Conservation (phyloP, 2,888 invertebrate species). For the Trissolcus japonicus region DNA sequence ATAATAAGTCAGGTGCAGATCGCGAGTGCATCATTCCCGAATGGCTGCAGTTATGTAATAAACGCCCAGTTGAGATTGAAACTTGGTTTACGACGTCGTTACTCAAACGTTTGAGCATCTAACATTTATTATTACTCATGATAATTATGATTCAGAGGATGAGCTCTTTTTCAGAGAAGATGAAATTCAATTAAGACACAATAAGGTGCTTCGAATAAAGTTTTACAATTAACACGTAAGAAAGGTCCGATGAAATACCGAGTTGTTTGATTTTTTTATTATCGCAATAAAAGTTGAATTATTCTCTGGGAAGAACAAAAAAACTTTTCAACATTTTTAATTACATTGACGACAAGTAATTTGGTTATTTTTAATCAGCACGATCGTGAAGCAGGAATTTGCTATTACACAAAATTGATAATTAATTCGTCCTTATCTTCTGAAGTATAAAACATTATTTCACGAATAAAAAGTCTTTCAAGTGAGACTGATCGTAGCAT, state of each 20-base stretch:
- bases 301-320: too few relatives aligned
- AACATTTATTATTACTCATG: constrained; percentile 6
- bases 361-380: too few relatives aligned
- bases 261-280: background rate
- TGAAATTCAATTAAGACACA: constrained; percentile 14
- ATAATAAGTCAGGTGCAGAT: constrained; percentile 59
- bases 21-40: constrained; percentile 36
- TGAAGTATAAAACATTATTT: too few relatives aligned
- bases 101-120: constrained; percentile 13
- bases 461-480: too few relatives aligned
- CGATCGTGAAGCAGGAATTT: too few relatives aligned
- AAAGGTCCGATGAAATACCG: background rate
- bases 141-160: constrained; percentile 11
- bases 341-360: background rate
- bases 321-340: background rate
- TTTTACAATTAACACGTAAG: constrained; percentile 11
- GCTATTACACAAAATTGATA: too few relatives aligned
- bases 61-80: constrained; percentile 22
- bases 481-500: too few relatives aligned
- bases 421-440: too few relatives aligned
- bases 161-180: constrained; percentile 6
- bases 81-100: constrained; percentile 27
- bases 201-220: constrained; percentile 2
- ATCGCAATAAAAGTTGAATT: too few relatives aligned
- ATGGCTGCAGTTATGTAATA: constrained; percentile 56